Evolutionary conservation across 2,113 vertebrate species (phyloP).

Genomic region (Silurus glanis): DNA sequence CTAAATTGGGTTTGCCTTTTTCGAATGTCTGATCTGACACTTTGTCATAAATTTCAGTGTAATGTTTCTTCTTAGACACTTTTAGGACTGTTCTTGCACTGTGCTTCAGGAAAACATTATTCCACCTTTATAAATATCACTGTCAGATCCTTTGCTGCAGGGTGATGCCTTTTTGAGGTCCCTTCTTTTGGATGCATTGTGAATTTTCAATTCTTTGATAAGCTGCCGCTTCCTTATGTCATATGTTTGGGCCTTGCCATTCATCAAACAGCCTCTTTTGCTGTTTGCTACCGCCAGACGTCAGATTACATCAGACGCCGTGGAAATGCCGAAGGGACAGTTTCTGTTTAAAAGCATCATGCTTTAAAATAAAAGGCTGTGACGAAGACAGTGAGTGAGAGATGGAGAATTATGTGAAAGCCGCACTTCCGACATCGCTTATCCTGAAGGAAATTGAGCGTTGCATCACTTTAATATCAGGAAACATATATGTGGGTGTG

Average conservation of each 20-base stretch:
- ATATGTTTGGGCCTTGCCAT: slow-evolving; percentile 32
- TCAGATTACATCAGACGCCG: slow-evolving; percentile 48
- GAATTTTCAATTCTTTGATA: slow-evolving; percentile 38
- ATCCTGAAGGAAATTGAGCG: slow-evolving; percentile 29
- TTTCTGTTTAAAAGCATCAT: slow-evolving; percentile 16
- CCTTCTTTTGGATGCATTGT: not conserved
- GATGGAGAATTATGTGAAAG: not conserved
- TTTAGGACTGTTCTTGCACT: not conserved
- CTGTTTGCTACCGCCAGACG: slow-evolving; percentile 35
- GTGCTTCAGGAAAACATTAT: slow-evolving; percentile 18
- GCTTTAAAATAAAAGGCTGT: not conserved
- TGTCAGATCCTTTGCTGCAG: slow-evolving; percentile 13
- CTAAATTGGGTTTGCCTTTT: not conserved
- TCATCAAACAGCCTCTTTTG: slow-evolving; percentile 32
- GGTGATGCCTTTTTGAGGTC: slow-evolving; percentile 16
- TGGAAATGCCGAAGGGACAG: slow-evolving; percentile 46
- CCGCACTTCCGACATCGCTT: slow-evolving; percentile 1
- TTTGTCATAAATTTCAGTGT: not conserved
- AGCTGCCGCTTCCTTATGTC: slow-evolving; percentile 35
- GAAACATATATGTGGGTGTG: slow-evolving; percentile 21
- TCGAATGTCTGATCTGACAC: not conserved
- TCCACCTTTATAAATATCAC: slow-evolving; percentile 12
- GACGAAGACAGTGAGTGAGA: not conserved
- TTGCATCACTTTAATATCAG: slow-evolving; percentile 33
- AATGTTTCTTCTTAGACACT: not conserved